Percentiles rank a stretch among this genome's conserved stretches.
These are phyloP conservation scores for Tetropium fuscum DNA, from an alignment of 2,888 invertebrate species.

Conservation along the genomic window DNA sequence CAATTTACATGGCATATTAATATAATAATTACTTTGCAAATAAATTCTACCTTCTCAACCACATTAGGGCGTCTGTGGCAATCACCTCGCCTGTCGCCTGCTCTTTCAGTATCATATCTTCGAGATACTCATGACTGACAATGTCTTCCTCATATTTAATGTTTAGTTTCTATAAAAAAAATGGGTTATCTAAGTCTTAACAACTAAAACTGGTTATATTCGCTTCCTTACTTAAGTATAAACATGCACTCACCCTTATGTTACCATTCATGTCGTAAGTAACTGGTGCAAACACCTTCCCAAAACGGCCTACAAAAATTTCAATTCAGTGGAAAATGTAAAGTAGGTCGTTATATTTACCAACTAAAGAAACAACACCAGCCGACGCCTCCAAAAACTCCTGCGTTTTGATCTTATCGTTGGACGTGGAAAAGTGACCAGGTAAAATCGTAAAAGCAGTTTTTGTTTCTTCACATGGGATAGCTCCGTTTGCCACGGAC, in stretches of 20 bases:
- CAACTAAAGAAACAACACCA: slow-evolving; percentile 47
- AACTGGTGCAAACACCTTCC: slow-evolving; percentile 79
- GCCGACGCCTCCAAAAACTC: slow-evolving; percentile 52
- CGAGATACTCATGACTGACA: slow-evolving; percentile 70
- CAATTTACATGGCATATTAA: slow-evolving; percentile 40
- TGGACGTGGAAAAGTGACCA: slow-evolving; percentile 41
- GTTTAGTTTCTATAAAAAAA: slow-evolving; percentile 71
- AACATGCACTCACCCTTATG: slow-evolving; percentile 72
- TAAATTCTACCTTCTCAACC: slow-evolving; percentile 76
- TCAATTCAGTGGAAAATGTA: slow-evolving; percentile 10
- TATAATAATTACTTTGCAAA: neutral
- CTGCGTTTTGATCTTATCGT: slow-evolving; percentile 46
- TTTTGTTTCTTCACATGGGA: slow-evolving; percentile 14
- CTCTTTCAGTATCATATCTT: slow-evolving; percentile 77
- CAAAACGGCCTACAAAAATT: slow-evolving; percentile 75
- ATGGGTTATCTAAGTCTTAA: neutral
- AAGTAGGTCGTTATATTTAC: slow-evolving; percentile 38
- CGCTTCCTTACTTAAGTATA: no score
- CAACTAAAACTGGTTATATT: neutral
- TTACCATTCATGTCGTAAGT: slow-evolving; percentile 83
- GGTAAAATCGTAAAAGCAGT: slow-evolving; percentile 38
- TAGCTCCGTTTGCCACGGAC: slow-evolving; percentile 16
- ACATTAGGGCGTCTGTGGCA: slow-evolving; percentile 76
- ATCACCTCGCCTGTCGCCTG: slow-evolving; percentile 67
- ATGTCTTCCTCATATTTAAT: slow-evolving; percentile 69